Conservation (phyloP, 2,888 invertebrate species). For the Tetramorium bicarinatum region DNA sequence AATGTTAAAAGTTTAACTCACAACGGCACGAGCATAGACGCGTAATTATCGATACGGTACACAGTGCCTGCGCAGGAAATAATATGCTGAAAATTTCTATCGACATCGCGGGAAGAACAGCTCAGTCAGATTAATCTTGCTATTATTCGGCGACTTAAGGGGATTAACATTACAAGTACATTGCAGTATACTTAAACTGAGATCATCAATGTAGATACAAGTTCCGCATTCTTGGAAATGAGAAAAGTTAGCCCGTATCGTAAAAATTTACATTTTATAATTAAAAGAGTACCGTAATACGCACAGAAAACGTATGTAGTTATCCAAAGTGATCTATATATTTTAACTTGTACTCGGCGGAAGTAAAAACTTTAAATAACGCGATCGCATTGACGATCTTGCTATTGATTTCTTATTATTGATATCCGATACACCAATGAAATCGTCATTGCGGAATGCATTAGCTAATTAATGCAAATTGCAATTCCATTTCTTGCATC, state of each 20-base stretch:
- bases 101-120: background rate
- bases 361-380: background rate
- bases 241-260: background rate
- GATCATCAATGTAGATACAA: conserved; percentile 6
- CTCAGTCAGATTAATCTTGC: conserved; percentile 3
- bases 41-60: background rate
- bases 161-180: conserved; percentile 23
- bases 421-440: background rate
- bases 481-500: conserved; percentile 3
- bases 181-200: background rate
- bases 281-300: background rate
- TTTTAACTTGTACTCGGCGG: background rate
- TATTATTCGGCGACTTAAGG: background rate
- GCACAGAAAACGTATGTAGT: background rate
- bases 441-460: background rate
- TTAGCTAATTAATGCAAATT: background rate
- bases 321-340: background rate
- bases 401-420: conserved; percentile 14
- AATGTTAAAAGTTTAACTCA: conserved; percentile 51
- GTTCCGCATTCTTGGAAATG: background rate
- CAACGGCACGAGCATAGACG: background rate
- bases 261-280: conserved; percentile 50
- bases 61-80: background rate
- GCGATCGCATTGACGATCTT: background rate
- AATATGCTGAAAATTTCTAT: background rate